Evolutionary conservation across 1,140 invertebrate species (phyloP), one percentile per base, ranked within the genome.

Genomic region (Neocloeon triangulifer): DNA sequence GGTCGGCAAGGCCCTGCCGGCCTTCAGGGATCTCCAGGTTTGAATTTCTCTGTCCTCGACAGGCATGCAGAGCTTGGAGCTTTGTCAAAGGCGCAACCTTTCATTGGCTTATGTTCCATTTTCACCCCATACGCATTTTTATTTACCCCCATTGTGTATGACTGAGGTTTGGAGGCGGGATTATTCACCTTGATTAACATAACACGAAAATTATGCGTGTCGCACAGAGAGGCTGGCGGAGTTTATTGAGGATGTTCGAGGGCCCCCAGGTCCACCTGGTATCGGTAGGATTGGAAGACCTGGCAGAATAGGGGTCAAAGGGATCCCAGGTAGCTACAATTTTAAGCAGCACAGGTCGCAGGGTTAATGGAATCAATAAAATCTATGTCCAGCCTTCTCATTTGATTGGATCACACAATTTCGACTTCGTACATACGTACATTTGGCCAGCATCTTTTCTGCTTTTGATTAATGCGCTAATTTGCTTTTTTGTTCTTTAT

Each of bases 21-120:
- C 38, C 45, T 46, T 22, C 66, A 65, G 50, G 67, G 69, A 50
- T 53, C 58, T 18, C 57, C 58, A 66, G 67, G 67, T 69, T 56
- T 27, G 20, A 14, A 14, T 21, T 15, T 30, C 8, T 28, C 32
- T 36, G n/a, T 37, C 19, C 10, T 28, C 33, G 16, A 12, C 25
- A 13, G 4, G 15, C 18, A 19, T 8, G 13, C 22, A 31, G 10
- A 18, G 14, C 17, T 30, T 17, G 13, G 29, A 17, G 13, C 13
- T 13, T 19, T 16, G 13, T 12, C 2, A 9, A 9, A 19, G n/a
- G 17, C 29, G 12, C 12, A 14, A 30, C 5, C 4, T 17, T 19
- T 8, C 14, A n/a, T n/a, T n/a, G n/a, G n/a, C n/a, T n/a, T n/a
- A n/a, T n/a, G n/a, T n/a, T n/a, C n/a, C n/a, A n/a, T n/a, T n/a